A percentile compares a stretch with the other conserved stretches of the same genome.
phyloP scores from a whole-genome alignment of 2,888 invertebrate genomes.

The Acrobasis consociella region DNA sequence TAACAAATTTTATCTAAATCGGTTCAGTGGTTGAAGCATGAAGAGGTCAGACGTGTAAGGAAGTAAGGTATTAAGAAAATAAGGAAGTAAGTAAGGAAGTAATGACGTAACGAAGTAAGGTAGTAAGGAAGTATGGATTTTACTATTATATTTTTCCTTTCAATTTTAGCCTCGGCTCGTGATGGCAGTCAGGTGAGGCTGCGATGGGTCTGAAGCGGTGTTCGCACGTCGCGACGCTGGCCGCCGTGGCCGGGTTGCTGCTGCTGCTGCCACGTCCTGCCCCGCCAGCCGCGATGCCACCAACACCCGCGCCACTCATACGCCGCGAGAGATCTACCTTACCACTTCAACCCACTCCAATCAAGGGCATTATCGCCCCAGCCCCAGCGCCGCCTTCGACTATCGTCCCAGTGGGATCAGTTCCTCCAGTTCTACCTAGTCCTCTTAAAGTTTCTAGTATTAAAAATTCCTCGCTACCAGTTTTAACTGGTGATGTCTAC shows the following conservation, averaged over 20 bases:
- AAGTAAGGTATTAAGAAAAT: too few species aligned
- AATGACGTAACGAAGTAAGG: too few species aligned
- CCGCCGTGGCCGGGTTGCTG: constrained; percentile 58
- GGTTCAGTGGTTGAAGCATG: too few species aligned
- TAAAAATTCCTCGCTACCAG: constrained; percentile 39
- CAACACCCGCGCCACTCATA: constrained; percentile 29
- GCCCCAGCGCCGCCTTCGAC: constrained; percentile 23
- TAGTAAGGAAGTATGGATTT: neutral
- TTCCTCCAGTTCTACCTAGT: constrained; percentile 21
- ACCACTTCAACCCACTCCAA: constrained; percentile 27
- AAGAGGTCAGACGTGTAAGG: too few species aligned
- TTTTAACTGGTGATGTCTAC: constrained; percentile 85
- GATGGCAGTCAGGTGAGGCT: constrained; percentile 39
- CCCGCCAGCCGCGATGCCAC: constrained; percentile 27
- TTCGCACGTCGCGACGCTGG: constrained; percentile 56
- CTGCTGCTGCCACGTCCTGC: constrained; percentile 63
- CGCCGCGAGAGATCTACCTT: constrained; percentile 43
- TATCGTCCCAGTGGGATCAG: constrained; percentile 21
- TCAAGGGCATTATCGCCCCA: constrained; percentile 19
- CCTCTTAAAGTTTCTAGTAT: constrained; percentile 25
- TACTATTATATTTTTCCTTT: neutral
- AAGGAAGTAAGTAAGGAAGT: too few species aligned
- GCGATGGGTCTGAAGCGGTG: constrained; percentile 60
- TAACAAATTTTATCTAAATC: too few species aligned
- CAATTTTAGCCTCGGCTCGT: constrained; percentile 26